phyloP scores from a whole-genome alignment of 2,888 invertebrate species.

The Orchestes rusci region DNA sequence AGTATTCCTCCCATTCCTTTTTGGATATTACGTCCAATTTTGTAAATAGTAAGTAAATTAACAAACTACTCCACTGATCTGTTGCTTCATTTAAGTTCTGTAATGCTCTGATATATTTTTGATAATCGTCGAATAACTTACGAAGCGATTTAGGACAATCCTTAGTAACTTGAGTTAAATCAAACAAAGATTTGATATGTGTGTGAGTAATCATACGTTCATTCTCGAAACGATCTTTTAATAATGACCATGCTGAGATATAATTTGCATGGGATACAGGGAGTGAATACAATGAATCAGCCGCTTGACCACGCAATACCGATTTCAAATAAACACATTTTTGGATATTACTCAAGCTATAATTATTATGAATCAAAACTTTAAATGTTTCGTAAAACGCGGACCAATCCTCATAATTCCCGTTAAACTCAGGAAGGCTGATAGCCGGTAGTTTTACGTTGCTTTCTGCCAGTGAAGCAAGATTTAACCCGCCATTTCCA shows the following conservation, averaged over 20 bases:
- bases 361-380: background rate
- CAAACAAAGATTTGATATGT: background rate
- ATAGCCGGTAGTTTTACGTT: background rate
- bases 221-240: background rate
- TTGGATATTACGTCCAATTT: too few species aligned
- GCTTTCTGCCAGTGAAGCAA: background rate
- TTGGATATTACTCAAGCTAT: background rate
- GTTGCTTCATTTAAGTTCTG: too few species aligned
- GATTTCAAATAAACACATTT: background rate
- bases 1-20: too few species aligned
- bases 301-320: background rate
- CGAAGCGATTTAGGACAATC: too few species aligned
- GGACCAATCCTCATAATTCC: background rate
- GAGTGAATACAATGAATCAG: background rate
- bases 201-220: background rate
- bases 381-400: background rate
- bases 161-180: too few species aligned
- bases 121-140: too few species aligned
- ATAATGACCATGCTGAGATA: background rate
- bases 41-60: too few species aligned
- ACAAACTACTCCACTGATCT: too few species aligned
- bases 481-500: too few species aligned
- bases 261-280: background rate
- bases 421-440: background rate
- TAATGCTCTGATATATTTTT: too few species aligned